phyloP scores from a whole-genome alignment of 2,113 vertebrate species.

The Empidonax alnorum region DNA sequence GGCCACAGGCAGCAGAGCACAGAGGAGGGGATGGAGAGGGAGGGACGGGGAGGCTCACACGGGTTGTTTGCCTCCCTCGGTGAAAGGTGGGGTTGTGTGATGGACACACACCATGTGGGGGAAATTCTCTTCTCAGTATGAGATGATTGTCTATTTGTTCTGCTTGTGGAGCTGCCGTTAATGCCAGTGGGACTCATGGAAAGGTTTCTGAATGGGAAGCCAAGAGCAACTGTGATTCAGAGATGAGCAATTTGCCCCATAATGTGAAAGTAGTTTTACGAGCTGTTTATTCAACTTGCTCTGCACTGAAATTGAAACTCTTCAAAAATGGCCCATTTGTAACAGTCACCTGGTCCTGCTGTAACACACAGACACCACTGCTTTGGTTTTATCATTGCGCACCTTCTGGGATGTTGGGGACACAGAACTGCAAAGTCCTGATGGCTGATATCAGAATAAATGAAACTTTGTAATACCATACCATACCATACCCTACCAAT shows the following conservation, averaged over 20 bases:
- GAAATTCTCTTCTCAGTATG: conserved; percentile 58
- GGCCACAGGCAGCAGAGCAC: background rate
- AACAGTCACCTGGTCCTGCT: background rate
- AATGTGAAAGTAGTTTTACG: background rate
- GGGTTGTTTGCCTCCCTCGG: background rate
- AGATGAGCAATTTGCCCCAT: conserved; percentile 60
- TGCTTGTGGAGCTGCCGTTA: conserved; percentile 50
- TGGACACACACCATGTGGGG: background rate
- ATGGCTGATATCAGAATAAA: background rate
- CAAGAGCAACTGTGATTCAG: conserved; percentile 38
- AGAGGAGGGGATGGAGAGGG: background rate
- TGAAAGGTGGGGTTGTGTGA: background rate
- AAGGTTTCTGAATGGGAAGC: background rate
- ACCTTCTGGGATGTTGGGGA: background rate
- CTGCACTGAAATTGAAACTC: background rate
- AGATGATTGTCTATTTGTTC: conserved; percentile 63
- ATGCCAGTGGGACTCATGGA: background rate
- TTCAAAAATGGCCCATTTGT: background rate
- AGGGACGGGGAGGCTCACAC: background rate
- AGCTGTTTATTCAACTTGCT: conserved; percentile 19
- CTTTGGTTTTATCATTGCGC: background rate
- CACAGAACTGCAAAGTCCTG: background rate
- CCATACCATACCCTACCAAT: background rate
- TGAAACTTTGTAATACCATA: background rate
- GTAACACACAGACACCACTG: background rate